These are phyloP conservation scores for Eledona agricola DNA, from an alignment of 2,888 invertebrate species.

Conservation along the genomic window DNA sequence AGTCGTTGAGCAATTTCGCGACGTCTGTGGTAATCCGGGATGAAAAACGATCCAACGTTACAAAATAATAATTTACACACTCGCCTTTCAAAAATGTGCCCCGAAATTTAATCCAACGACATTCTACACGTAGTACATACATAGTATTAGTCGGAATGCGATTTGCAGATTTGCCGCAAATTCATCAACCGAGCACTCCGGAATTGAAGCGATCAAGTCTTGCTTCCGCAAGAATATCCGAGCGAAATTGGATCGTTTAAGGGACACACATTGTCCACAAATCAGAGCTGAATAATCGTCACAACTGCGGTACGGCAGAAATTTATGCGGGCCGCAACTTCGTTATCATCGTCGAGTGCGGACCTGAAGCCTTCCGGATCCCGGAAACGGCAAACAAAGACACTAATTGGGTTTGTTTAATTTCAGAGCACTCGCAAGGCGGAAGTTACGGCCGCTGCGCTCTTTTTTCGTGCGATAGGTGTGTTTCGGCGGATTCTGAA, in stretches of 20 bases:
- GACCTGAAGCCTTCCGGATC: conserved; percentile 4
- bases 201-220: conserved; percentile 5
- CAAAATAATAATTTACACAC: conserved; percentile 8
- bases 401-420: conserved; percentile 17
- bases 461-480: conserved; percentile 6
- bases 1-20: conserved; percentile 6
- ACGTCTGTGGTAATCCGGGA: conserved; percentile 7
- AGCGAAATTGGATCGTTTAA: not conserved
- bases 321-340: conserved; percentile 11
- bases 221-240: conserved; percentile 2
- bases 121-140: no score
- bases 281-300: no score
- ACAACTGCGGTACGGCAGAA: not conserved
- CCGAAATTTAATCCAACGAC: conserved; percentile 9
- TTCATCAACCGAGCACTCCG: conserved; percentile 9
- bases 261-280: no score
- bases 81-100: conserved; percentile 9
- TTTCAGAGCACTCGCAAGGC: no score
- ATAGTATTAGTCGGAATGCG: conserved; percentile 14
- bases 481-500: conserved; percentile 7
- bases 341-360: conserved; percentile 7
- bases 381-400: conserved; percentile 4
- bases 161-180: conserved; percentile 20
- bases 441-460: no score
- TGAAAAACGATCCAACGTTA: conserved; percentile 12